Evolutionary conservation across 2,113 vertebrate species (phyloP), one percentile per base, ranked within the genome.

Genomic region (Stercorarius parasiticus): DNA sequence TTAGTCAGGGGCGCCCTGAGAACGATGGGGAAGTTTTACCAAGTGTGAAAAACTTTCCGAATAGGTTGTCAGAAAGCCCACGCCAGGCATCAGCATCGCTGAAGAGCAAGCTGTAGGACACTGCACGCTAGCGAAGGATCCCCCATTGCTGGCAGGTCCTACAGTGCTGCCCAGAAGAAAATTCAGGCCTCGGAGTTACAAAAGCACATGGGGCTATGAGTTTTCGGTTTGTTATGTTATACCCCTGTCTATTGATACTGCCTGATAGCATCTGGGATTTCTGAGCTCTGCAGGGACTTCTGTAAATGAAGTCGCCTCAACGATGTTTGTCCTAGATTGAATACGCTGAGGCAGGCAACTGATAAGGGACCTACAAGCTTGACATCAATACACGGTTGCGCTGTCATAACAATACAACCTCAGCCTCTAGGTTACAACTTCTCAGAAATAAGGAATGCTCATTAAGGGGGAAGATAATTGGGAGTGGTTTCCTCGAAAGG

Each of bases 221-320:
- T 77, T 98, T 98, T 97, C 98, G 32, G 25, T 12, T 29, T 14
- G 74, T 90, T 88, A 92, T 5, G 3, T 89, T 97, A 98, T 88
- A 97, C 86, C 82, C 62, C 92, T 73, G 95, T 88, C 96, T 87
- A 58, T 47, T 52, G 25, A 81, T 66, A 45, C 36, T 67, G 67
- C 49, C 45, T 55, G 97, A 98, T 97, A 96, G 74, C 94, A 97
- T 97, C 98, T 96, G 89, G 93, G 93, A 72, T 95, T 96, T 95
- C 88, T 53, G 84, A 70, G 82, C 40, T 4, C 86, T 34, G 12
- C 84, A 38, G 95, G 86, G 97, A 88, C 71, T 88, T 13, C 30
- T 53, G 85, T 91, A 80, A 96, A 86, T 62, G 65, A 58, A 96
- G 84, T 73, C 42, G n/a, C 65, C 43, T 49, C 61, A n/a, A 8